Base-by-base conservation (phyloP, 2,888 invertebrate genomes). In the Xanthorhoe spadicearia region DNA sequence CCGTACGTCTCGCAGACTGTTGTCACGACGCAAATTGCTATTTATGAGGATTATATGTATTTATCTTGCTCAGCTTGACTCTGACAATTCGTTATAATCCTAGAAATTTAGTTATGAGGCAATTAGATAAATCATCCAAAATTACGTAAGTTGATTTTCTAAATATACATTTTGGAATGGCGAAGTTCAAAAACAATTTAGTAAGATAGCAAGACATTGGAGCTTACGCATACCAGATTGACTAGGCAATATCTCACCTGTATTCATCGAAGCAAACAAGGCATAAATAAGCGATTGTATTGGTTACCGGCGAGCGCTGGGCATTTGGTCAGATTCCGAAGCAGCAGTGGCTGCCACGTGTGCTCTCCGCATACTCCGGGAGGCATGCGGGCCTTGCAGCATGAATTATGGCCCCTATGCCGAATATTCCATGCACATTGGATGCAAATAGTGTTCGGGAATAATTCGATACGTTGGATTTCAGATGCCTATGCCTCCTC, bases 321-420 rank as follows among this genome's bases (percentile, higher is more conserved):
- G 90, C 92, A 92, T 92, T 92, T 87, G 92, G 91, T 90, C 85
- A 89, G 92, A 93, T 93, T 93, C 92, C 92, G 81, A 79, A 81
- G 85, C 81, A 83, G 89, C 86, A 85, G 89, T 81, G 86, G 88
- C 81, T 87, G 92, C 88, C 91, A 90, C 90, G 90, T 92, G 92
- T 92, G 92, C 83, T 85, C 84, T 85, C 90, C 81, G 87, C 91
- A 89, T 92, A 91, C 92, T 90, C 86, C 81, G 57, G 74, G 75
- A 82, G 79, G 90, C 90, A 91, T 91, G 90, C 90, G 84, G 82
- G 82, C 86, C 87, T 82, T 83, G 88, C 87, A 81, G 77, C 84
- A 82, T 86, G 88, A 86, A 88, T 90, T 88, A 83, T 87, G 85
- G 87, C 89, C 85, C 88, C 87, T 87, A 89, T 86, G 85, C 83